Evolutionary conservation across 2,113 vertebrate genomes (phyloP).

Genomic region (Salvator merianae): DNA sequence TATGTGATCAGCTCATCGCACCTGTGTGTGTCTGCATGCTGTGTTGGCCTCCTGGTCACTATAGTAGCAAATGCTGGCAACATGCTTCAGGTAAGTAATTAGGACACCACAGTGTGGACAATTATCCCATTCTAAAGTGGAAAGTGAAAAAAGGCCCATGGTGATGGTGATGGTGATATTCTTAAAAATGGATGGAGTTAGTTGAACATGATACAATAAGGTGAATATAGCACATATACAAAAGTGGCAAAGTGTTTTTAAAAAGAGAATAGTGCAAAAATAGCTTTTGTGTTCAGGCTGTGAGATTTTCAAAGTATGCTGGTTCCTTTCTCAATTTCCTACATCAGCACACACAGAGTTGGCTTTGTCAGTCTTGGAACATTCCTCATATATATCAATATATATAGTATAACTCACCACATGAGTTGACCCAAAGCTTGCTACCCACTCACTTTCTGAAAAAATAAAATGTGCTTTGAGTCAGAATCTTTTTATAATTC

Average conservation of each 20-base stretch:
- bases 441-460: conserved; percentile 31
- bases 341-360: background rate
- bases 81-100: no score
- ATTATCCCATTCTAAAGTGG: no score
- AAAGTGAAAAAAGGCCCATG: no score
- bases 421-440: conserved; percentile 39
- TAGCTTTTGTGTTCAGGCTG: conserved; percentile 21
- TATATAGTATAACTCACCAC: background rate
- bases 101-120: no score
- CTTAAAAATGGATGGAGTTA: background rate
- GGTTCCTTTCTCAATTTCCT: conserved; percentile 22
- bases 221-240: background rate
- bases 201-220: background rate
- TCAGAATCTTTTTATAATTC: conserved; percentile 16
- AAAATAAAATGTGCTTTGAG: conserved; percentile 26
- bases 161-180: accelerated
- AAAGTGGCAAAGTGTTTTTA: background rate
- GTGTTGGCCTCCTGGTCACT: no score
- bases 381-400: conserved; percentile 20
- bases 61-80: no score
- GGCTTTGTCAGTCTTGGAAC: conserved; percentile 31
- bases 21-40: no score
- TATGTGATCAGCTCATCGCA: no score
- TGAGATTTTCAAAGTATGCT: conserved; percentile 37
- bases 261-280: background rate